phyloP scores from a whole-genome alignment of 2,113 vertebrate genomes.

The Lagopus leucura region DNA sequence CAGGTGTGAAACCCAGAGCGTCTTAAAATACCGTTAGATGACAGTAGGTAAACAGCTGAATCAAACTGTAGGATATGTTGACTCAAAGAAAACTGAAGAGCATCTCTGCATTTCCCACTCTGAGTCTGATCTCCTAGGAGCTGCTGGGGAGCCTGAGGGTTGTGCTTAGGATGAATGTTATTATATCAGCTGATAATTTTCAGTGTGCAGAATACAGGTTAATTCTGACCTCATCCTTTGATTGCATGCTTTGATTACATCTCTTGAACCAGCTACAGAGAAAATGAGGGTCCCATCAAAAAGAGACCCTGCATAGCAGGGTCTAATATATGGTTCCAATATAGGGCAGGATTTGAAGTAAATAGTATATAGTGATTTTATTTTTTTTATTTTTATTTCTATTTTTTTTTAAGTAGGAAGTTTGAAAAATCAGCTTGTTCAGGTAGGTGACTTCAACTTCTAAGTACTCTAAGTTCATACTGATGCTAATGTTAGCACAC shows the following conservation, averaged over 20 bases:
- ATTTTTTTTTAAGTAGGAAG: conserved; percentile 24
- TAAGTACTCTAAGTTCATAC: conserved; percentile 29
- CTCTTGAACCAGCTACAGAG: conserved; percentile 48
- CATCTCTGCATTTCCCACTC: background rate
- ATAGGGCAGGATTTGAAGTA: conserved; percentile 46
- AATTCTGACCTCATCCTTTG: conserved; percentile 44
- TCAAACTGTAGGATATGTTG: background rate
- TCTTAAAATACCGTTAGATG: background rate
- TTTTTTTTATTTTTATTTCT: too few species aligned
- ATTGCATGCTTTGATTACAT: conserved; percentile 45
- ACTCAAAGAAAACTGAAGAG: background rate
- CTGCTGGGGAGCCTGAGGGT: background rate
- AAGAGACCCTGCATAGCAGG: background rate
- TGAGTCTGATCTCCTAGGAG: background rate
- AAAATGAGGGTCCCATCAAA: conserved; percentile 42
- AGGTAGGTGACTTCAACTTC: conserved; percentile 32
- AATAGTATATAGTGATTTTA: conserved; percentile 41
- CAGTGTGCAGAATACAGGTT: conserved; percentile 35
- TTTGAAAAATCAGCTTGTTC: conserved; percentile 45
- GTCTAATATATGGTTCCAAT: conserved; percentile 40
- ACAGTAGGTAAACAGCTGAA: background rate
- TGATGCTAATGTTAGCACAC: conserved; percentile 27
- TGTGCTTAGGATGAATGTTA: background rate
- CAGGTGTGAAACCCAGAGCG: background rate
- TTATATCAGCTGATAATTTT: conserved; percentile 52